Evolutionary conservation across 2,888 invertebrate genomes (phyloP).

Genomic region (Eupithecia centaureata): DNA sequence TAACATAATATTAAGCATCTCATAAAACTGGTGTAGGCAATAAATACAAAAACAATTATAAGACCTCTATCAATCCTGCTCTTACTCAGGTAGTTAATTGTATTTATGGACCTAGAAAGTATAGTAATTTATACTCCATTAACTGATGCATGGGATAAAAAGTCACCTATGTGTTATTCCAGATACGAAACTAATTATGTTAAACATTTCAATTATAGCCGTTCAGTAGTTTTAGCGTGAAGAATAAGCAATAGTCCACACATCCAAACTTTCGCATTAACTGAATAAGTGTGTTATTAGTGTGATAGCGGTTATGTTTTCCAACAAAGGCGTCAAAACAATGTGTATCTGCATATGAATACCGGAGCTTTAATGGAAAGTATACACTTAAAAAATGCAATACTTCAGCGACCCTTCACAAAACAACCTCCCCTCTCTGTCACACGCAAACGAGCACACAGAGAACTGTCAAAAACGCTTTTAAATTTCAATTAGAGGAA

Average conservation of each 20-base stretch:
- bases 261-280: no score
- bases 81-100: no score
- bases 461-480: slow-evolving; percentile 66
- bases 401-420: slow-evolving; percentile 25
- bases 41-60: no score
- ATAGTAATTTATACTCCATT: neutral
- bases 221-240: neutral
- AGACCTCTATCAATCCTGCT: no score
- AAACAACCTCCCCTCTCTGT: slow-evolving; percentile 46
- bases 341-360: slow-evolving; percentile 28
- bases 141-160: neutral
- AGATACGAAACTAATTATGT: neutral
- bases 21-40: no score
- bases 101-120: no score
- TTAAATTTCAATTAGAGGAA: slow-evolving; percentile 68
- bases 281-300: no score
- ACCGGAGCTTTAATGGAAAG: slow-evolving; percentile 23
- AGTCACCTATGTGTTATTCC: neutral
- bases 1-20: no score
- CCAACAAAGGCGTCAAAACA: slow-evolving; percentile 8
- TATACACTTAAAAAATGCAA: slow-evolving; percentile 31
- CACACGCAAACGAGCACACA: slow-evolving; percentile 53
- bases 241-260: neutral
- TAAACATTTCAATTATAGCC: neutral
- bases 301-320: neutral